Percentiles rank a stretch among this genome's conserved stretches.
These are phyloP conservation scores for Rallus crepitans DNA, from an alignment of 2,797 vertebrate genomes.

Conservation along the genomic window DNA sequence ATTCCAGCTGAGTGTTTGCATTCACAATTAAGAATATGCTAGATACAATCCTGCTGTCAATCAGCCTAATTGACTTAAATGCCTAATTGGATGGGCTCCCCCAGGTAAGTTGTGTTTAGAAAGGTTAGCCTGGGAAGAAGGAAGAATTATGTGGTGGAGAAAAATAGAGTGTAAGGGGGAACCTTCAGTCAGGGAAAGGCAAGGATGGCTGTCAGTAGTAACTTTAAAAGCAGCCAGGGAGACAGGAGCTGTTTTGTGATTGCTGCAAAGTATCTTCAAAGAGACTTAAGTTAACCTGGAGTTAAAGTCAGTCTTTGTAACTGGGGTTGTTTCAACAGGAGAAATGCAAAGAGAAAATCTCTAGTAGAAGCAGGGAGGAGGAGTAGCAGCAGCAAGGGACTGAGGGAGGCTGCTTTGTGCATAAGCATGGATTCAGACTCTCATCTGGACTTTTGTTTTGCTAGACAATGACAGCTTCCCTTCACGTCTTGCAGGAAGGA, in stretches of 20 bases:
- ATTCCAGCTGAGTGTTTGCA: constrained; percentile 39
- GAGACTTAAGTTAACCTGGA: not conserved
- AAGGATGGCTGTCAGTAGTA: not conserved
- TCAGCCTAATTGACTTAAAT: constrained; percentile 24
- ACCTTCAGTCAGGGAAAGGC: not conserved
- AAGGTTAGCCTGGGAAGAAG: not conserved
- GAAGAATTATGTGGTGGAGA: not conserved
- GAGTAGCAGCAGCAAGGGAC: not conserved
- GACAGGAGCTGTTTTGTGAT: not conserved
- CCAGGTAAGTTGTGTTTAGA: not conserved
- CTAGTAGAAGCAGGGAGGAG: not conserved
- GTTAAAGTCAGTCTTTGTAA: not conserved
- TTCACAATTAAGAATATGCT: constrained; percentile 15
- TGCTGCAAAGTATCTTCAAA: not conserved
- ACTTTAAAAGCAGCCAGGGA: not conserved
- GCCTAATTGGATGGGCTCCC: not conserved
- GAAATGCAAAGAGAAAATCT: not conserved
- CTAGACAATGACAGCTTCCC: not conserved
- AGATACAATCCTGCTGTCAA: not conserved
- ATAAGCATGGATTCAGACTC: not conserved
- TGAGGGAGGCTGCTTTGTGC: not conserved
- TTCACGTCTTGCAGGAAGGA: not conserved
- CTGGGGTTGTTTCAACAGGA: not conserved
- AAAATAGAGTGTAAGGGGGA: not conserved
- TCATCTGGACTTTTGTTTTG: not conserved